Conservation (phyloP, 2,888 invertebrate species). For the Ophioninae sp. region DNA sequence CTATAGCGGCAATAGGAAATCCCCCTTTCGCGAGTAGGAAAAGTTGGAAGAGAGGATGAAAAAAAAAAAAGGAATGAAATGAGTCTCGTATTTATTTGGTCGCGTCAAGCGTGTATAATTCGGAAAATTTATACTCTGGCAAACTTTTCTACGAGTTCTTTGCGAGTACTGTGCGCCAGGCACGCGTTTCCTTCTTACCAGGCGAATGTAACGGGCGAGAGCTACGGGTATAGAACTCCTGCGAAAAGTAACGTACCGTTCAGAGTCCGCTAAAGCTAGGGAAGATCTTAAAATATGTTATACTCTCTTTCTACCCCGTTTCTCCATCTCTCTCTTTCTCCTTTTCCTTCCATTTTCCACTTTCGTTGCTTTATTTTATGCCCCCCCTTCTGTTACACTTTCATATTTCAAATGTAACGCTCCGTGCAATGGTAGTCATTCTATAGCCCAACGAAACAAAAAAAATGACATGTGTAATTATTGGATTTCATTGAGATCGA, state of each 20-base stretch:
- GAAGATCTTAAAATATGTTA: slow-evolving; percentile 46
- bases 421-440: slow-evolving; percentile 43
- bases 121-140: slow-evolving; percentile 68
- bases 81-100: slow-evolving; percentile 68
- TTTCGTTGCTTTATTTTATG: not conserved
- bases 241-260: slow-evolving; percentile 43
- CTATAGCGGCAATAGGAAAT: not conserved
- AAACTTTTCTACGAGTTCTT: slow-evolving; percentile 61
- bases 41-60: slow-evolving; percentile 20
- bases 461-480: not conserved
- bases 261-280: slow-evolving; percentile 46
- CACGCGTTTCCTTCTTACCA: slow-evolving; percentile 35
- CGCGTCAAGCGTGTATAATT: slow-evolving; percentile 62
- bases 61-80: slow-evolving; percentile 29
- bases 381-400: not conserved
- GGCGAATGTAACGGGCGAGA: not conserved
- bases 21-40: not conserved
- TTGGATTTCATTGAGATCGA: not conserved
- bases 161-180: slow-evolving; percentile 46
- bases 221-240: slow-evolving; percentile 57
- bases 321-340: slow-evolving; percentile 7
- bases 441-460: slow-evolving; percentile 25
- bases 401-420: slow-evolving; percentile 31
- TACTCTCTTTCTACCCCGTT: slow-evolving; percentile 18
- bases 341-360: slow-evolving; percentile 2